Conservation (phyloP, 2,888 invertebrate species). For the Drosophila kokeensis region DNA sequence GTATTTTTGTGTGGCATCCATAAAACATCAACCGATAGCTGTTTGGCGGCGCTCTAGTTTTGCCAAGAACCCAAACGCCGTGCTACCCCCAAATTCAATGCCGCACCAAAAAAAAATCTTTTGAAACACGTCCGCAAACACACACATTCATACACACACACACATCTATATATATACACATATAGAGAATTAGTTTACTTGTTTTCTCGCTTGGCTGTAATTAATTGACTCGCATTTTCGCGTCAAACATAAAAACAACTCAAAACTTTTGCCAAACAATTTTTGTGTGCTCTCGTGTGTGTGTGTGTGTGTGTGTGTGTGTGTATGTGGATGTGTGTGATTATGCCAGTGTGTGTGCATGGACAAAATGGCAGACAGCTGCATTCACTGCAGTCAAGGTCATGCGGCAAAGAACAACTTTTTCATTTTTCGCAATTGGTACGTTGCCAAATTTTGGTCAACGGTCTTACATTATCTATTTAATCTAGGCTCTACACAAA, state of each 20-base stretch:
- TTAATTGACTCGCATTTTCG: conserved; percentile 74
- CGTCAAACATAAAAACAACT: conserved; percentile 61
- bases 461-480: conserved; percentile 6
- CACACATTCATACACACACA: background rate
- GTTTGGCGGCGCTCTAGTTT: conserved; percentile 26
- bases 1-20: conserved; percentile 38
- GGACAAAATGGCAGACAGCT: conserved; percentile 47
- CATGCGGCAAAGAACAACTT: conserved; percentile 41
- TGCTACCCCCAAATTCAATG: conserved; percentile 48
- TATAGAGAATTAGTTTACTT: conserved; percentile 9
- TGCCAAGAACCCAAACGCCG: background rate
- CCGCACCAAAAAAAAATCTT: conserved; percentile 37
- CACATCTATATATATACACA: background rate
- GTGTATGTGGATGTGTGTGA: background rate
- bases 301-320: background rate
- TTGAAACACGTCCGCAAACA: conserved; percentile 38
- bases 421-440: conserved; percentile 47
- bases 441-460: conserved; percentile 44
- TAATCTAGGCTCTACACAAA: background rate
- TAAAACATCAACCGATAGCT: conserved; percentile 57
- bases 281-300: conserved; percentile 27
- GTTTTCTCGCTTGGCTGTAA: conserved; percentile 61
- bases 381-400: conserved; percentile 69
- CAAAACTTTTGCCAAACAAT: conserved; percentile 56
- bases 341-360: conserved; percentile 7